Conservation (phyloP, 1,140 invertebrate genomes). For the Ceratina japonica region DNA sequence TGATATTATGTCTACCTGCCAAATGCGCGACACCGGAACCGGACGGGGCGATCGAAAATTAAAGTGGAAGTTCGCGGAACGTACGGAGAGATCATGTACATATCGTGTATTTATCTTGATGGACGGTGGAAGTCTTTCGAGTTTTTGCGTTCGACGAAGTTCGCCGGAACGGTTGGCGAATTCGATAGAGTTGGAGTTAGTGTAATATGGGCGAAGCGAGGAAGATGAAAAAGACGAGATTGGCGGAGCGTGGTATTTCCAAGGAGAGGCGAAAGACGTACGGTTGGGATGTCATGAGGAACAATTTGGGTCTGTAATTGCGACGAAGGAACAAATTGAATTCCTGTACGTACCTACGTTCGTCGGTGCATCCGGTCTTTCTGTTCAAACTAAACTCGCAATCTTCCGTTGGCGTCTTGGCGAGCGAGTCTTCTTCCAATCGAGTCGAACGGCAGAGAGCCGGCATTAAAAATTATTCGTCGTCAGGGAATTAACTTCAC, state of each 20-base stretch:
- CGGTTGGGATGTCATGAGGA: constrained; percentile 26
- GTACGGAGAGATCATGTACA: too few species aligned
- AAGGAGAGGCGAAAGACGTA: constrained; percentile 35
- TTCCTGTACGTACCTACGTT: constrained; percentile 39
- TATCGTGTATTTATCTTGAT: neutral
- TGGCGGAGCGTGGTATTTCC: constrained; percentile 32
- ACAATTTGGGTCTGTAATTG: constrained; percentile 50
- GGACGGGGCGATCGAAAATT: neutral
- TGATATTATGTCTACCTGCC: neutral
- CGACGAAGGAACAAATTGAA: constrained; percentile 45
- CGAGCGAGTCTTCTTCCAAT: neutral
- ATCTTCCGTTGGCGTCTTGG: neutral
- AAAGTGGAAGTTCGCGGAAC: neutral
- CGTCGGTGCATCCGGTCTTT: neutral
- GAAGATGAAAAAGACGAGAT: constrained; percentile 15
- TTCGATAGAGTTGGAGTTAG: neutral
- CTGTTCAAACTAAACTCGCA: constrained; percentile 21
- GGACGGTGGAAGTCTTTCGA: neutral
- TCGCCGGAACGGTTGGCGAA: neutral
- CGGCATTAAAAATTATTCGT: constrained; percentile 19
- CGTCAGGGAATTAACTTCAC: constrained; percentile 2
- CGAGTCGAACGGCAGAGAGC: neutral
- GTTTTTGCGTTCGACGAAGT: constrained; percentile 18
- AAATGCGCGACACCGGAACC: neutral
- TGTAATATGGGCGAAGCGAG: neutral